These are phyloP conservation scores for Toxostoma redivivum DNA, from an alignment of 2,113 vertebrate species.

Conservation along the genomic window DNA sequence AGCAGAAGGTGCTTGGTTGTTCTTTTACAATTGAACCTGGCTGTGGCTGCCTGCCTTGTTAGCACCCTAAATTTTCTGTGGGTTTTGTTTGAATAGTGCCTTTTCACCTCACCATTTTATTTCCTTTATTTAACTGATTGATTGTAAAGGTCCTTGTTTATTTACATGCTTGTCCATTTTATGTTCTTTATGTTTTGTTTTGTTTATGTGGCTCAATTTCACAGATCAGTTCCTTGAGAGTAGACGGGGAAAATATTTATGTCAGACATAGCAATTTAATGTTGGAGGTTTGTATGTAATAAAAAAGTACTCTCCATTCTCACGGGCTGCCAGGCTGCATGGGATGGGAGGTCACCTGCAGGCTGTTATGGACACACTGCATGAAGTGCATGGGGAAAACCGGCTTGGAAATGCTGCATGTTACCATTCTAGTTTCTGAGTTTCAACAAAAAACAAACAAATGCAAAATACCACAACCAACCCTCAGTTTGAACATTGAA, in stretches of 20 bases:
- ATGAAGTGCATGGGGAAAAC: conserved; percentile 77
- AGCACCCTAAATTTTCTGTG: background rate
- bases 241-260: conserved; percentile 99
- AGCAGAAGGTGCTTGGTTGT: conserved; percentile 66
- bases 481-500: background rate
- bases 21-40: conserved; percentile 12
- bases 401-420: conserved; percentile 67
- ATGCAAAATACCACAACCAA: background rate
- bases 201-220: conserved; percentile 76
- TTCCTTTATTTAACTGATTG: conserved; percentile 39
- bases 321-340: conserved; percentile 80
- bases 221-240: conserved; percentile 94
- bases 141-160: conserved; percentile 10
- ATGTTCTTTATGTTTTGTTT: conserved; percentile 36
- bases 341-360: conserved; percentile 82
- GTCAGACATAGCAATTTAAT: conserved; percentile 99
- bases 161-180: conserved; percentile 58
- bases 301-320: conserved; percentile 70
- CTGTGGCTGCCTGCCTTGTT: conserved; percentile 48
- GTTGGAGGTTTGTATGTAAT: conserved; percentile 99
- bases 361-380: conserved; percentile 77
- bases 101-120: conserved; percentile 37
- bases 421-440: background rate
- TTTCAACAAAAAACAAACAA: background rate
- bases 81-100: conserved; percentile 36